Base-by-base conservation (phyloP, 2,888 invertebrate genomes). In the Neuroscelio doddi region DNA sequence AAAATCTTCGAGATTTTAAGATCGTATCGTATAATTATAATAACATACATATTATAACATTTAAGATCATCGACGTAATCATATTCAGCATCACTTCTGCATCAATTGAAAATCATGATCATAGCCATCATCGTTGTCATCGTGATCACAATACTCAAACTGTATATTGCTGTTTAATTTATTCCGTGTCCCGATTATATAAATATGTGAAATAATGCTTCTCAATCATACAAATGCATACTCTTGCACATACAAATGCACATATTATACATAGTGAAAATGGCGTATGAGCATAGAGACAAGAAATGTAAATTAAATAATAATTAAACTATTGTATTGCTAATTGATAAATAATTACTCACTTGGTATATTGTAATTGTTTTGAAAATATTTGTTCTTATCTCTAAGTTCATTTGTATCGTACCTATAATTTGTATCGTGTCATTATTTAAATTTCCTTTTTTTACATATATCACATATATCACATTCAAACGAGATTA, bases 191-290 rank as follows among this genome's bases (percentile, higher is more conserved):
- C 17, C 9, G n/a, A 46, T 34, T 34, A 53, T 53, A 36, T 51
- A 41, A 50, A 38, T 24, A 47, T 61, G 61, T 64, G 63, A 61
- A 61, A 46, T 57, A 64, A 17, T 58, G 44, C 68, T 77, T 78
- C 74, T 74, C 73, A 73, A 73, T 58, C 68, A 64, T 71, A 47
- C 72, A 72, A 67, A 52, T 74, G 72, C 70, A 71, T 71, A 76
- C 70, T 75, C 68, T 73, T 77, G 74, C 77, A 77, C 76, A 77
- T 71, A 77, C 69, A 66, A 73, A 47, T 77, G 75, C 77, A 77
- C 77, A 77, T 75, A 76, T 68, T 73, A 75, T 72, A 68, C 64
- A 62, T 65, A 68, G 61, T 50, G 53, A 68, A 61, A 51, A 38
- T 46, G 49, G 64, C 62, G 50, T 52, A 32, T 47, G 62, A 58